Percentiles rank a stretch among this genome's conserved stretches.
phyloP scores from a whole-genome alignment of 2,888 invertebrate genomes.

The Chesias legatella region DNA sequence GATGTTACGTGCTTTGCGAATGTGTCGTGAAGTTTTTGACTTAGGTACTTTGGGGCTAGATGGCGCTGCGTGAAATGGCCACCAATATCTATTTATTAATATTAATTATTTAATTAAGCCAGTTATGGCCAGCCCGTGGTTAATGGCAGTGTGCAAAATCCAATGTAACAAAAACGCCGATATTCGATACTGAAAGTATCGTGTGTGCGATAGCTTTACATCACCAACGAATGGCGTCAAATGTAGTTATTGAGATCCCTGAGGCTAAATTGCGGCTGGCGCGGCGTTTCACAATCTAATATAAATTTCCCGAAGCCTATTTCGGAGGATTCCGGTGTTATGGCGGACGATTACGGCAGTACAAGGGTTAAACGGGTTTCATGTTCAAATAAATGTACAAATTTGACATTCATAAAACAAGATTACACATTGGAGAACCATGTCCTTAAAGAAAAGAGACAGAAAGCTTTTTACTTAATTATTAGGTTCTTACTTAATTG shows the following conservation, averaged over 20 bases:
- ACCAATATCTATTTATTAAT: too few relatives aligned
- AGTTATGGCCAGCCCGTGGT: too few relatives aligned
- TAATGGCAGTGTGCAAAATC: too few relatives aligned
- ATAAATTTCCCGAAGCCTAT: slow-evolving; percentile 47
- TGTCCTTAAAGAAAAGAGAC: too few relatives aligned
- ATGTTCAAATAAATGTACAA: neutral
- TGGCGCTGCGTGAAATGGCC: too few relatives aligned
- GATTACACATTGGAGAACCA: too few relatives aligned
- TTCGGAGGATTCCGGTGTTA: slow-evolving; percentile 27
- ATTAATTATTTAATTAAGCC: neutral
- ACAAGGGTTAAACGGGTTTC: slow-evolving; percentile 17
- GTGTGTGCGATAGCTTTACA: slow-evolving; percentile 16
- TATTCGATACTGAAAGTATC: too few relatives aligned
- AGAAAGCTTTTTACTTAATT: too few relatives aligned
- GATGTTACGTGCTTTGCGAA: slow-evolving; percentile 9
- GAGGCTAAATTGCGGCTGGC: slow-evolving; percentile 46
- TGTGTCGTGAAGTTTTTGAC: too few relatives aligned
- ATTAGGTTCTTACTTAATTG: too few relatives aligned
- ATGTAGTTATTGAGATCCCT: slow-evolving; percentile 51
- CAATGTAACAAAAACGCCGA: neutral
- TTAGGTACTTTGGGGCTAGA: too few relatives aligned
- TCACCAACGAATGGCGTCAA: slow-evolving; percentile 46
- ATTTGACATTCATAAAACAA: too few relatives aligned
- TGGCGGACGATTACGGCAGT: slow-evolving; percentile 11
- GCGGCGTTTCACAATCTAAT: slow-evolving; percentile 44